phyloP scores from a whole-genome alignment of 1,140 invertebrate genomes.

The Tribolium castaneum region DNA sequence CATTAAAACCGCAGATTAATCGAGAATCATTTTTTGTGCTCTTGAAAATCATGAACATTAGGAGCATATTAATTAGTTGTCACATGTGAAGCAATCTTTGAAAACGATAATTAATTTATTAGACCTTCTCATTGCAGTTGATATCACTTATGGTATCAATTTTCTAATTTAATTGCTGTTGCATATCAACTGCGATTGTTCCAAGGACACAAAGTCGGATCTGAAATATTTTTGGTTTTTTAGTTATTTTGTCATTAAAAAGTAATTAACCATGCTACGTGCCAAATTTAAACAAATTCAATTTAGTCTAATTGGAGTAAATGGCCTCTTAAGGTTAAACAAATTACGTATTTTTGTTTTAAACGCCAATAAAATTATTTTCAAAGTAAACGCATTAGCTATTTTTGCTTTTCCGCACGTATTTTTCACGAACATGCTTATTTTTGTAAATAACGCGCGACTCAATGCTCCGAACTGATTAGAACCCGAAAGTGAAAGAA shows the following conservation, averaged over 20 bases:
- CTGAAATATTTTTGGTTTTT: neutral
- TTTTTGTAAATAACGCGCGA: constrained; percentile 36
- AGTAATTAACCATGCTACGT: constrained; percentile 4
- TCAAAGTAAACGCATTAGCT: constrained; percentile 11
- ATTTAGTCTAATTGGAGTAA: constrained; percentile 25
- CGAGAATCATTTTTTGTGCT: no score
- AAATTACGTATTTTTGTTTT: constrained; percentile 31
- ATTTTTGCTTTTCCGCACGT: constrained; percentile 33
- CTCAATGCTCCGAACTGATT: constrained; percentile 15
- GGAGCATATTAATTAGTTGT: no score
- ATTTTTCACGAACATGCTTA: constrained; percentile 28
- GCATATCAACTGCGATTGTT: neutral
- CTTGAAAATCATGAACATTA: no score
- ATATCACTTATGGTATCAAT: neutral
- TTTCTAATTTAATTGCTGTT: no score
- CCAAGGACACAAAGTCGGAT: neutral
- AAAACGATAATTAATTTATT: neutral
- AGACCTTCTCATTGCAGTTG: neutral
- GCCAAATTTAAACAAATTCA: constrained; percentile 9
- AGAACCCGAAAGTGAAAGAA: neutral
- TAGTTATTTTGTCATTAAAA: constrained; percentile 37
- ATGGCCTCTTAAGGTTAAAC: constrained; percentile 40
- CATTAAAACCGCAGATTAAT: no score
- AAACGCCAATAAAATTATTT: constrained; percentile 24
- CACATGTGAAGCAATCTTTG: no score